phyloP scores from a whole-genome alignment of 2,888 invertebrate species.

The Lasius platythorax region DNA sequence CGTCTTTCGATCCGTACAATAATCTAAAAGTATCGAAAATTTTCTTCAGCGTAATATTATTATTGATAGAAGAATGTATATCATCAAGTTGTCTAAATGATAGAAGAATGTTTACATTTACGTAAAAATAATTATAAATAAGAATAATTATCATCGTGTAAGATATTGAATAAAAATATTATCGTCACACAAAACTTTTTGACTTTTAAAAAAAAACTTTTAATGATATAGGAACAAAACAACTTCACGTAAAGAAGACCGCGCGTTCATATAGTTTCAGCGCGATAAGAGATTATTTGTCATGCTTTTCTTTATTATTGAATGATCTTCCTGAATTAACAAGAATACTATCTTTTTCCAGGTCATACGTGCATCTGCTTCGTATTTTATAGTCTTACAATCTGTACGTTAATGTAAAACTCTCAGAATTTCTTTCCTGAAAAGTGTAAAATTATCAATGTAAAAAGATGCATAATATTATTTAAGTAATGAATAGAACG shows the following conservation, averaged over 20 bases:
- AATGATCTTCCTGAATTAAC: background rate
- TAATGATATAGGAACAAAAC: too few species aligned
- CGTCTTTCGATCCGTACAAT: conserved; percentile 19
- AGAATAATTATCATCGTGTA: background rate
- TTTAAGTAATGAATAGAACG: background rate
- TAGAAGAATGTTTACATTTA: background rate
- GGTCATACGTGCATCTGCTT: conserved; percentile 39
- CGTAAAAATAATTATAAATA: background rate
- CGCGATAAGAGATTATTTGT: conserved; percentile 17
- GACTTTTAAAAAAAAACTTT: too few species aligned
- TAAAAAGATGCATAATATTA: background rate
- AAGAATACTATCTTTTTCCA: background rate
- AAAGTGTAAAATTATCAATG: background rate
- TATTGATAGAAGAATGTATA: background rate
- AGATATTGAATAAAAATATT: too few species aligned
- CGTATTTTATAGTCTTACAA: conserved; percentile 37
- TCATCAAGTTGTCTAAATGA: background rate
- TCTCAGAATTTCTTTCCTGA: background rate
- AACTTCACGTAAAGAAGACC: too few species aligned
- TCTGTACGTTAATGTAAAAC: conserved; percentile 12
- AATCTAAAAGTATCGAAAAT: background rate
- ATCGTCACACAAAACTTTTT: too few species aligned
- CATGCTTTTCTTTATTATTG: background rate
- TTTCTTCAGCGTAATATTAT: conserved; percentile 9
- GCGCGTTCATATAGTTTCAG: conserved; percentile 14